Base-by-base conservation (phyloP, 2,113 vertebrate species). In the Corvus hawaiiensis region DNA sequence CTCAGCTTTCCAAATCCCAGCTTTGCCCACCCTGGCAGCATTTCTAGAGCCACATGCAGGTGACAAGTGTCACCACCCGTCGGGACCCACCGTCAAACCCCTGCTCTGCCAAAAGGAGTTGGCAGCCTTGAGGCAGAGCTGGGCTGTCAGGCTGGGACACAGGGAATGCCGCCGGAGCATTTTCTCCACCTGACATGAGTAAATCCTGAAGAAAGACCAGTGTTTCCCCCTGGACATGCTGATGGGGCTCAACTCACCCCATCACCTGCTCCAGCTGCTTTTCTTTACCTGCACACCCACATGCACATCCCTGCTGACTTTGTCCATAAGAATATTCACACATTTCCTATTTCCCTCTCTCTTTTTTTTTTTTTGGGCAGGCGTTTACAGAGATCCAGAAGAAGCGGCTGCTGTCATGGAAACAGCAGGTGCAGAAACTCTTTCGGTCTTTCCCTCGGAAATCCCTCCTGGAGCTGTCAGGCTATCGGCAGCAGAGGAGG, bases 391-490 rank as follows among this genome's bases (percentile, higher is more conserved):
- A 99, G 97, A 99, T 99, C 13, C 99, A 99, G 98, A 99, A 99
- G 98, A 99, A 99, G 98, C 98, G 99, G 94, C 97, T 99, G 98
- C 98, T 99, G 98, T 99, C 99, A 98, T 99, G 99, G 99, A 99
- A 99, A 98, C 99, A 99, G 98, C 99, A 99, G 98, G 99, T 99
- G 98, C 99, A 99, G 98, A 99, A 99, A 97, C 99, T 99, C 96
- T 99, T 99, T 97, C 98, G 99, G 97, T 99, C 99, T 97, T 99
- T 99, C 97, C 99, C 99, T 91, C 98, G 99, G 98, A 99, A 99
- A 98, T 99, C 99, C 97, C 98, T 99, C 81, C 98, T 99, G 97
- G 99, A 99, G 98, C 98, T 99, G 75, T 98, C 99, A 48, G 99
- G 99, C 86, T 99, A 99, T 94, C 98, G 99, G 96, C 98, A 98